Base-by-base conservation (phyloP, 2,113 vertebrate genomes). In the Indicator maculatus region DNA sequence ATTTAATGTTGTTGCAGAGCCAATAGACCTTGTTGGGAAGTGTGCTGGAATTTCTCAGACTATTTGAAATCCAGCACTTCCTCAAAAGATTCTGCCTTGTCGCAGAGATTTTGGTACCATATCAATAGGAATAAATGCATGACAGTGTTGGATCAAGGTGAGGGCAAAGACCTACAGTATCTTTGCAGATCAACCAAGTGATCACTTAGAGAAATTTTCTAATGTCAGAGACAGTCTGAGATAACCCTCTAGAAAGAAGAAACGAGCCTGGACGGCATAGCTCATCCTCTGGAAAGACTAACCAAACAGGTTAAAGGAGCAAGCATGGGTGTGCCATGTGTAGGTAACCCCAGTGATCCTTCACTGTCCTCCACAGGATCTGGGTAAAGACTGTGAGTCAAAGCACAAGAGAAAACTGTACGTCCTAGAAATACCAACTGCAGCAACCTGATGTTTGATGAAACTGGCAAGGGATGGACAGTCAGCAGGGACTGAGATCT, bases 1-100 rank as follows among this genome's bases (percentile, higher is more conserved):
- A 90, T 44, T 55, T 8, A 30, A 60, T 71, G 28, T 8, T 92
- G 52, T 64, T 78, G 26, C 61, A 89, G 31, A 80, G 60, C 31
- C 53, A 82, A 26, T 16, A 17, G 60, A 66, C 38, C 10, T 12
- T 24, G 31, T 23, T 9, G 3, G 28, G 53, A 89, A 56, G 20
- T 1, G 0, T 60, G 60, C n/a, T 0, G 2, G 20, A 38, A 80
- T 85, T 92, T 70, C 53, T 89, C 45, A 66, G 44, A 9, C 19
- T 89, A 21, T 66, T 63, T 73, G 52, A 94, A 89, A 45, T 38
- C 78, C 50, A 86, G 23, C 23, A 58, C 16, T 91, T 89, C 67
- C 76, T 67, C 65, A 83, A 89, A 76, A 89, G 41, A 53, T 89
- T 73, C 24, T 55, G 36, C 55, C 33, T 74, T 71, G 12, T n/a